Percentiles rank a stretch among this genome's conserved stretches.
Evolutionary conservation across 1,140 invertebrate species (phyloP).

Genomic region (Sycobia sp.): DNA sequence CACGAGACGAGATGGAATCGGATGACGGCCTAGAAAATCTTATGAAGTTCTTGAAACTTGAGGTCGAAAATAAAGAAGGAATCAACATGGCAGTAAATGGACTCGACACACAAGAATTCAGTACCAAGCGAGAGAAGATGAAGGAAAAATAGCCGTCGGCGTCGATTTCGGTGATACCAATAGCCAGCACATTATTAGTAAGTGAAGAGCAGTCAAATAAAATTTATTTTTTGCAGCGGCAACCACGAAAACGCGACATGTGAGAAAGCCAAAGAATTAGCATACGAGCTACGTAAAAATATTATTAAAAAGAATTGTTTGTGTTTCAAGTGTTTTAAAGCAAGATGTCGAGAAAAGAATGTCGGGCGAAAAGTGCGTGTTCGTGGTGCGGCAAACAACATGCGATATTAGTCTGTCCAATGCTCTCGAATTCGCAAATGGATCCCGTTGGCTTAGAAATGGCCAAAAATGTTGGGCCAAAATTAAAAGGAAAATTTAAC

Average conservation of each 20-base stretch:
- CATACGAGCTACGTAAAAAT: slow-evolving; percentile 25
- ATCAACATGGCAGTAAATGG: slow-evolving; percentile 35
- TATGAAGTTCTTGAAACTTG: slow-evolving; percentile 40
- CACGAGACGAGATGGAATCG: too few species aligned
- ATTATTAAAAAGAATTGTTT: slow-evolving; percentile 22
- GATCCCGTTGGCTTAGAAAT: slow-evolving; percentile 51
- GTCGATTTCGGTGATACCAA: background rate
- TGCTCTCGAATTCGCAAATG: slow-evolving; percentile 36
- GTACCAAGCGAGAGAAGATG: too few species aligned
- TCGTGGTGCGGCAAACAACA: slow-evolving; percentile 29
- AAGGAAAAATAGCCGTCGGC: background rate
- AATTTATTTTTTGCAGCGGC: slow-evolving; percentile 35
- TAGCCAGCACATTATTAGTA: background rate
- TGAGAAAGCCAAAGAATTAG: slow-evolving; percentile 32
- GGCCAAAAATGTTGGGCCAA: too few species aligned
- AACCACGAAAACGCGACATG: slow-evolving; percentile 24
- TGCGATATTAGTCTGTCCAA: slow-evolving; percentile 27
- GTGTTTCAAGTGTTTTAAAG: slow-evolving; percentile 35
- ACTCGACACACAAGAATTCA: too few species aligned
- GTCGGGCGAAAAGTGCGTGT: slow-evolving; percentile 29
- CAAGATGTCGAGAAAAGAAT: slow-evolving; percentile 10
- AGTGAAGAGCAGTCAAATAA: background rate
- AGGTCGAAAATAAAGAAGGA: slow-evolving; percentile 43
- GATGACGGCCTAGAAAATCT: slow-evolving; percentile 34
- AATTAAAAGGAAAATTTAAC: too few species aligned